These are phyloP conservation scores for Trissolcus brochymenae DNA, from an alignment of 2,888 invertebrate species.

Conservation along the genomic window DNA sequence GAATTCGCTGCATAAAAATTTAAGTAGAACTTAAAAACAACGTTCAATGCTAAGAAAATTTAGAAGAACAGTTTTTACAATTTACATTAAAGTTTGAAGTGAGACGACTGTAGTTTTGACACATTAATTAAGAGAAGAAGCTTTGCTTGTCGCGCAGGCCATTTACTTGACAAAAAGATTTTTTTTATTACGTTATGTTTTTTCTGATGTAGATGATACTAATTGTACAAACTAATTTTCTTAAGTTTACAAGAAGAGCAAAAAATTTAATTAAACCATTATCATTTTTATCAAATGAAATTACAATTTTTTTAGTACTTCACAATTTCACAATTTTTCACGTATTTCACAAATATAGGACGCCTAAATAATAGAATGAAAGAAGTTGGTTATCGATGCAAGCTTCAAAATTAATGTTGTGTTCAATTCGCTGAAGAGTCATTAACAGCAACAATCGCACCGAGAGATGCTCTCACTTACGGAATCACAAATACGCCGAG, in stretches of 20 bases:
- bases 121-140: constrained; percentile 25
- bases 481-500: constrained; percentile 18
- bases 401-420: constrained; percentile 39
- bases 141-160: neutral
- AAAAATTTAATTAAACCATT: neutral
- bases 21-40: constrained; percentile 13
- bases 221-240: neutral
- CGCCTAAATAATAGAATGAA: constrained; percentile 11
- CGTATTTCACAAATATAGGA: constrained; percentile 3
- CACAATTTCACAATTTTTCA: too few species aligned
- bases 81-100: neutral
- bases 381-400: constrained; percentile 17
- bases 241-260: neutral
- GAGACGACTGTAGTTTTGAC: constrained; percentile 7
- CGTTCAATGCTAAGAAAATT: neutral
- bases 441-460: constrained; percentile 31
- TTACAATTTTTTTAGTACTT: too few species aligned
- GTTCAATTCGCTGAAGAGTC: constrained; percentile 33
- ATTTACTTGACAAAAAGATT: constrained; percentile 7
- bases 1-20: constrained; percentile 12
- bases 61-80: constrained; percentile 5
- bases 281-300: too few species aligned
- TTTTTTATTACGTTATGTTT: neutral
- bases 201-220: neutral
- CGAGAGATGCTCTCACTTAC: constrained; percentile 15